phyloP scores from a whole-genome alignment of 2,888 invertebrate species.

The Pyralis farinalis region DNA sequence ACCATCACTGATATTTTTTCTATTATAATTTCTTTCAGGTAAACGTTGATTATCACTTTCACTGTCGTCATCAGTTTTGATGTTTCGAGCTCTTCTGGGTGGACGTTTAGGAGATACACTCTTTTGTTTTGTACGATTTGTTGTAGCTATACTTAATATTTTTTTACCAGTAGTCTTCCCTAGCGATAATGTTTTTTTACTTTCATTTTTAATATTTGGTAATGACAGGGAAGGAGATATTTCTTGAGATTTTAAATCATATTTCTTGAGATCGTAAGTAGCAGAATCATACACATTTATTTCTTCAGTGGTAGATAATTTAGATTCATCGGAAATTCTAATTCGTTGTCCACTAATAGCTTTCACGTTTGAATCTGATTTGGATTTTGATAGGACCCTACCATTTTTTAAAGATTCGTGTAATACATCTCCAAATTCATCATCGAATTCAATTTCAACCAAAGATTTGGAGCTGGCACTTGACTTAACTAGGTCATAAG shows the following conservation, averaged over 20 bases:
- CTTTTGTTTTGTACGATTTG: constrained; percentile 66
- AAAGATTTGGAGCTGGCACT: constrained; percentile 66
- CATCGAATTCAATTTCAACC: constrained; percentile 76
- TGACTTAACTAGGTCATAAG: constrained; percentile 88
- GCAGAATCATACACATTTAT: constrained; percentile 69
- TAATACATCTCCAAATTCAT: constrained; percentile 68
- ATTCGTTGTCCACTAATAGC: constrained; percentile 87
- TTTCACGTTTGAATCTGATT: constrained; percentile 76
- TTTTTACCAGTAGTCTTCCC: constrained; percentile 62
- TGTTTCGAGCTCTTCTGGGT: constrained; percentile 77
- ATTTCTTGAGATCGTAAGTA: constrained; percentile 72
- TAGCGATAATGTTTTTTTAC: constrained; percentile 50
- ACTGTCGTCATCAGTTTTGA: constrained; percentile 71
- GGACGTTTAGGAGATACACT: constrained; percentile 83
- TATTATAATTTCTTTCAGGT: constrained; percentile 48
- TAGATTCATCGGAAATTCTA: constrained; percentile 80
- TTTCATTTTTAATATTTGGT: constrained; percentile 72
- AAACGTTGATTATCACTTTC: constrained; percentile 71
- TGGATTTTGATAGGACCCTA: constrained; percentile 47
- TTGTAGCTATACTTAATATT: constrained; percentile 41
- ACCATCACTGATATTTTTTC: constrained; percentile 44
- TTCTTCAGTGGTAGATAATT: constrained; percentile 56
- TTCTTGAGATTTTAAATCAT: constrained; percentile 55
- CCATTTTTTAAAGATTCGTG: constrained; percentile 57
- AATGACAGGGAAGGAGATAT: constrained; percentile 50